Evolutionary conservation across 1,140 invertebrate species (phyloP), one percentile per base, ranked within the genome.

Genomic region (Nephila pilipes): DNA sequence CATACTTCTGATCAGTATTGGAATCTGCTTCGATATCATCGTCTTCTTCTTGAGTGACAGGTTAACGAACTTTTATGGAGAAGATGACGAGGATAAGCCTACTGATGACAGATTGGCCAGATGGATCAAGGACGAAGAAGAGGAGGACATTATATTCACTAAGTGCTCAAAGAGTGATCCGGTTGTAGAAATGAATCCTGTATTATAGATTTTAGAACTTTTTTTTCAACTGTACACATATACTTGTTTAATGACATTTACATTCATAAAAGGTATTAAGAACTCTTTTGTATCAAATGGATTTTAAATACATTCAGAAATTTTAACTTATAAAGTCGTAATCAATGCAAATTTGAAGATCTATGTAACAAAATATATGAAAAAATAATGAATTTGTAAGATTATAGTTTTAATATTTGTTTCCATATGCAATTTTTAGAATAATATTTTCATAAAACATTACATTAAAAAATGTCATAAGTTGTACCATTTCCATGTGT

Each of bases 41-140:
- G 88, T 94, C 3, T 92, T 94, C 32, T 54, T 93, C 22, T n/a
- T 93, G 0, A 94, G 93, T 75, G 90, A 80, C 58, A 32, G 93
- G 5, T 20, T 94, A 18, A 93, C 87, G 22, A 90, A 94, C 81
- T 89, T 94, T 20, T 94, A 94, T 58, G 94, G 91, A 0, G 94
- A 94, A 10, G 92, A 94, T 10, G 90, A 92, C n/a, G 91, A 93
- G 38, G 89, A 38, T 5, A 91, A 91, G 36, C 12, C 22, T 14
- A 20, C 25, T 8, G 65, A 85, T 0, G 83, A 87, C 20, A 87
- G 91, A 58, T 2, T 93, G 5, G 85, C 91, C 5, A 55, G 85
- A 46, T 93, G 91, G 91, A 75, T 93, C 12, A 93, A 93, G 29
- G 91, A 93, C 29, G 91, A 93, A 18, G 91, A 92, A 5, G 91